phyloP scores from a whole-genome alignment of 2,113 vertebrate species.

The Perognathus longimembris region DNA sequence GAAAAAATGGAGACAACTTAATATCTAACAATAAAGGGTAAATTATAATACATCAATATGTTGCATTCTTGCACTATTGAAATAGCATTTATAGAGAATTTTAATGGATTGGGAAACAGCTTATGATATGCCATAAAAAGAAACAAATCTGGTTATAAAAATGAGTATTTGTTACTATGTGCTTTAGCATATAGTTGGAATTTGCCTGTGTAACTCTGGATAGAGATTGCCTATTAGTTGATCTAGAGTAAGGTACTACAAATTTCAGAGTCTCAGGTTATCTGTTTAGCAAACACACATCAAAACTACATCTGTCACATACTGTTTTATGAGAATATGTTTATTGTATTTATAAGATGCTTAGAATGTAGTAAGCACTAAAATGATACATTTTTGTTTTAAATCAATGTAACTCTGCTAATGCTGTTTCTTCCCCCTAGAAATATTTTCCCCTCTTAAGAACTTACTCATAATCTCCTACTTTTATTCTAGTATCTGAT shows the following conservation, averaged over 20 bases:
- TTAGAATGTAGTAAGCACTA: not conserved
- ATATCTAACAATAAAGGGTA: constrained; percentile 50
- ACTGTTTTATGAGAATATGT: not conserved
- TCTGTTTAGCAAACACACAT: not conserved
- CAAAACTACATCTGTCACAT: not conserved
- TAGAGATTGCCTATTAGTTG: constrained; percentile 15
- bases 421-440: not conserved
- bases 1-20: constrained; percentile 34
- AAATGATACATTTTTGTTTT: constrained; percentile 24
- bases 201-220: not conserved
- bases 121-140: constrained; percentile 55
- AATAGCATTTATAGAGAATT: constrained; percentile 61
- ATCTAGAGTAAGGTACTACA: not conserved
- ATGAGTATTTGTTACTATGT: not conserved
- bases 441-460: not conserved
- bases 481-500: too few relatives aligned
- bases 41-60: constrained; percentile 66
- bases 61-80: constrained; percentile 46
- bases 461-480: not conserved
- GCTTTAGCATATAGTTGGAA: not conserved
- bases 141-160: constrained; percentile 49
- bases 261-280: constrained; percentile 13
- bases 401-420: not conserved
- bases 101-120: constrained; percentile 62
- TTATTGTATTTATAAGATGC: constrained; percentile 21